Conservation (phyloP, 2,113 vertebrate genomes). For the Pipa parva region DNA sequence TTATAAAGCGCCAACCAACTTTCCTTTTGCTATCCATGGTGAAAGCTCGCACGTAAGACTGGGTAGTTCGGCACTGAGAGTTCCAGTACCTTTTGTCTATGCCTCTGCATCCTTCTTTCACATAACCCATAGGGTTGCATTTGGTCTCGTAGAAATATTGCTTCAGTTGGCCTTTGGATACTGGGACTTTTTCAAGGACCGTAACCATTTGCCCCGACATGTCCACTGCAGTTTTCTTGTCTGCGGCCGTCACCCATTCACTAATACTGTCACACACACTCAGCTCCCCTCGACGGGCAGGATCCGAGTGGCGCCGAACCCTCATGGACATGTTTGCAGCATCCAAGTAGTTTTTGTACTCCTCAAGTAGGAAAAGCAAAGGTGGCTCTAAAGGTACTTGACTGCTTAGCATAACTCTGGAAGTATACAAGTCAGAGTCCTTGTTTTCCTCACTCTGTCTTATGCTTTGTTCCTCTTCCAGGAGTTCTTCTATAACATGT, state of each 20-base stretch:
- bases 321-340: slow-evolving; percentile 98
- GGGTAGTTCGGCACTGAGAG: slow-evolving; percentile 99
- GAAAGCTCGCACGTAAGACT: slow-evolving; percentile 96
- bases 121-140: slow-evolving; percentile 98
- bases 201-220: slow-evolving; percentile 97
- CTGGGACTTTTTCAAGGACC: slow-evolving; percentile 95
- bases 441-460: slow-evolving; percentile 75
- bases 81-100: slow-evolving; percentile 99
- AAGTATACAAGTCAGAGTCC: slow-evolving; percentile 93
- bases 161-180: slow-evolving; percentile 98
- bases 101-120: slow-evolving; percentile 97
- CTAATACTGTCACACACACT: slow-evolving; percentile 98
- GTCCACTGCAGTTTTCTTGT: slow-evolving; percentile 99
- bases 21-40: slow-evolving; percentile 99
- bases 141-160: slow-evolving; percentile 99
- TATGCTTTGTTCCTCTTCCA: slow-evolving; percentile 78
- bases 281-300: slow-evolving; percentile 91
- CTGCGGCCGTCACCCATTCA: slow-evolving; percentile 96
- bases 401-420: slow-evolving; percentile 96
- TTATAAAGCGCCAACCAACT: slow-evolving; percentile 98
- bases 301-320: slow-evolving; percentile 94
- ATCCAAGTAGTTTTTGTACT: slow-evolving; percentile 99
- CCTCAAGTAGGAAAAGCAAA: slow-evolving; percentile 97
- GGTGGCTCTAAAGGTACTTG: slow-evolving; percentile 99
- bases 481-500: slow-evolving; percentile 94